Percentiles rank a stretch among this genome's conserved stretches.
Conservation (phyloP, 2,113 vertebrate species). For the Tapirus terrestris region DNA sequence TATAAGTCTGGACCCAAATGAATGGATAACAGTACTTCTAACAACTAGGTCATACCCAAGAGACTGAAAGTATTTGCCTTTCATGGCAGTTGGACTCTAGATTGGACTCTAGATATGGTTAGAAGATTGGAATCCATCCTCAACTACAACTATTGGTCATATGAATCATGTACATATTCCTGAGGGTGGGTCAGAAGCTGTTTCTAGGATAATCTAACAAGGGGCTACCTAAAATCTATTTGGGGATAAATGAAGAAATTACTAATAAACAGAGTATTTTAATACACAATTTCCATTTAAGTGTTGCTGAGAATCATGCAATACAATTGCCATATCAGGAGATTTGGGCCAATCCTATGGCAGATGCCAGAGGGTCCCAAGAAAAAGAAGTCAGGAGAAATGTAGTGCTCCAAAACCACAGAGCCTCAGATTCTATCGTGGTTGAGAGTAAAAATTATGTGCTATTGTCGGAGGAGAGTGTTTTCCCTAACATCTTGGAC, state of each 20-base stretch:
- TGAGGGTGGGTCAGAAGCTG: rapidly evolving
- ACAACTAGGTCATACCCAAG: background rate
- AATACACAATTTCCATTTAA: background rate
- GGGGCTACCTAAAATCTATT: background rate
- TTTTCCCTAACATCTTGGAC: background rate
- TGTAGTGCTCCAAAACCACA: rapidly evolving
- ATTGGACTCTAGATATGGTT: background rate
- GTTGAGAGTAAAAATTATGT: rapidly evolving
- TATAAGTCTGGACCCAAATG: background rate
- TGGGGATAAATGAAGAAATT: background rate
- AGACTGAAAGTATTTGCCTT: background rate
- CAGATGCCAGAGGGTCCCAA: background rate
- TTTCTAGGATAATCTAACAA: background rate
- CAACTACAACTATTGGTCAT: background rate
- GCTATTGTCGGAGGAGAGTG: background rate
- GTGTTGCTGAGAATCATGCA: background rate
- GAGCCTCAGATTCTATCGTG: background rate
- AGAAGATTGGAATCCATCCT: background rate
- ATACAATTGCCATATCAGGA: background rate
- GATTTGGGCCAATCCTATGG: background rate
- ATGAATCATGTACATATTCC: background rate
- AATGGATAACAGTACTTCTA: background rate
- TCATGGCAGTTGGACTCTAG: background rate
- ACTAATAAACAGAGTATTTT: background rate
- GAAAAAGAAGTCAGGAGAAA: background rate